These are phyloP conservation scores for Dromas ardeola DNA, from an alignment of 2,113 vertebrate genomes.

Conservation along the genomic window DNA sequence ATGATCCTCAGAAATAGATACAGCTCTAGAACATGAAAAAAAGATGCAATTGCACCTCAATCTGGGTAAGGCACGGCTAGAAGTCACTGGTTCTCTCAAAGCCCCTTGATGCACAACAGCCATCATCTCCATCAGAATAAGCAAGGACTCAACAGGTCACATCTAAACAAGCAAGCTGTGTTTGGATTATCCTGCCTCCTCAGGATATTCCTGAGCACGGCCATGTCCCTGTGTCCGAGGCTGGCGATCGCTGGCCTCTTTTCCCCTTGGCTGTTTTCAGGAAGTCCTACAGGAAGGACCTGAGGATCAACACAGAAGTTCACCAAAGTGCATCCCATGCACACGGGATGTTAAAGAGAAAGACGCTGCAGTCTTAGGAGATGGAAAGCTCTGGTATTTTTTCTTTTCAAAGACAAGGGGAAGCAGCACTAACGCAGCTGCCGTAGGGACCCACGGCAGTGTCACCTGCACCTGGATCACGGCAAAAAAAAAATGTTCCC, in stretches of 20 bases:
- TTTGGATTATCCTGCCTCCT: neutral
- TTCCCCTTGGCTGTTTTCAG: conserved; percentile 16
- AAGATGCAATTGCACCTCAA: neutral
- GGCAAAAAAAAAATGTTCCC: neutral
- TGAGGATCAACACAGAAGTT: neutral
- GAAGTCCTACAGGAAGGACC: conserved; percentile 55
- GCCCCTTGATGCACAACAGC: neutral
- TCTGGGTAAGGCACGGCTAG: neutral
- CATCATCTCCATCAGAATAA: neutral
- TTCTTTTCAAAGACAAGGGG: neutral
- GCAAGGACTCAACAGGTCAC: neutral
- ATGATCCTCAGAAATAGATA: neutral
- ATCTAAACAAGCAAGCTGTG: neutral
- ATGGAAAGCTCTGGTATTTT: neutral
- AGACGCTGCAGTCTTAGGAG: neutral
- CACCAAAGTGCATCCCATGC: neutral
- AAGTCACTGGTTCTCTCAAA: neutral
- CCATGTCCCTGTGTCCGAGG: neutral
- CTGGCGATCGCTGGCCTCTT: neutral
- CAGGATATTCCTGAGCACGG: neutral
- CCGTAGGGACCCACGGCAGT: neutral
- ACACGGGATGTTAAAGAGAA: neutral
- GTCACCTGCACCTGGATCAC: fast-evolving
- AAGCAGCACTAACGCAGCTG: neutral
- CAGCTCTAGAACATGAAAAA: neutral